Evolutionary conservation across 2,797 vertebrate genomes (phyloP), one percentile per base, ranked within the genome.

Genomic region (Halcyon smyrnensis): DNA sequence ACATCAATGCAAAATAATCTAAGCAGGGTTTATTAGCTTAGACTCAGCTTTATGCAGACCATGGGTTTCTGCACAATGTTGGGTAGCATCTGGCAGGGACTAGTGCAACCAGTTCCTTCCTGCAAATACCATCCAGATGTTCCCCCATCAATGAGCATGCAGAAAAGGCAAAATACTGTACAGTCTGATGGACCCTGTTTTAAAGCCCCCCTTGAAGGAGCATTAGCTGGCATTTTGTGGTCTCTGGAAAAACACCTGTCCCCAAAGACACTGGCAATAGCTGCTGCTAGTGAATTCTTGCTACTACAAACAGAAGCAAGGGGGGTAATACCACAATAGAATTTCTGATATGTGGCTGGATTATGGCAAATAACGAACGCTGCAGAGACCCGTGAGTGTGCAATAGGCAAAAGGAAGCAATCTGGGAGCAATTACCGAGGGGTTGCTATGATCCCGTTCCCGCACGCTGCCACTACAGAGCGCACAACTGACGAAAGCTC

Each of bases 341-440:
- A 95, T 64, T 89, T 74, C 59, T 74, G 34, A 14, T 45, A 32
- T 5, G 20, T 41, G 50, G 11, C 27, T 86, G 77, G 41, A 57
- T 70, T 84, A 76, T 16, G 56, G 39, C 70, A 86, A 86, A 67
- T 4, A 90, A n/a, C 23, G 69, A 75, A 34, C 14, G 9, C 32
- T 59, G 73, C 73, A 84, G 59, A 67, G 83, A 53, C 11, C 20
- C 0, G 0, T 30, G 41, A 64, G 36, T 0, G 0, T 46, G 37
- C 63, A 79, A 18, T 3, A 69, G 80, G 54, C 59, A 73, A 82
- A 90, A 67, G 34, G 53, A 71, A 64, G 83, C 85, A 64, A 77
- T 15, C 23, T 32, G 28, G 36, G 75, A 70, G 57, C 39, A 56
- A 32, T 15, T 70, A 48, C 67, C 20, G 51, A 4, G 15, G n/a